phyloP scores from a whole-genome alignment of 2,113 vertebrate genomes.

The Leptobrachium ailaonicum region DNA sequence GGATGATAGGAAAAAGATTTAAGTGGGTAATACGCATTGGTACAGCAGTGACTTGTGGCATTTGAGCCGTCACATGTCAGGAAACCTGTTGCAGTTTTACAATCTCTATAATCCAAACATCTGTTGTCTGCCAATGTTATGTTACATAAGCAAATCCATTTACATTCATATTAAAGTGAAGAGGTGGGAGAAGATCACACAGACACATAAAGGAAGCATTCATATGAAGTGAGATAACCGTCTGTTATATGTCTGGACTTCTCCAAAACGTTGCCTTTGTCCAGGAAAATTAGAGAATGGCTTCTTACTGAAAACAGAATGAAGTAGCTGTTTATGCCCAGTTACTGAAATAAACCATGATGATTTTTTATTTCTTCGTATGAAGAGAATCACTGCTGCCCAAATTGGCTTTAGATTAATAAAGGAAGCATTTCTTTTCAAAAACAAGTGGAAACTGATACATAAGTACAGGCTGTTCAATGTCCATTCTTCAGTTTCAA shows the following conservation, averaged over 20 bases:
- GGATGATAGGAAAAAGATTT: neutral
- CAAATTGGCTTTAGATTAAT: too few species aligned
- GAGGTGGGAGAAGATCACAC: conserved; percentile 1
- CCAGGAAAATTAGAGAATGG: conserved; percentile 5
- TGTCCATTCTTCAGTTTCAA: neutral
- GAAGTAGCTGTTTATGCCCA: neutral
- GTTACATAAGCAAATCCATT: conserved; percentile 8
- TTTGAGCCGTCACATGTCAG: neutral
- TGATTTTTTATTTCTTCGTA: neutral
- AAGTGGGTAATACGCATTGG: neutral
- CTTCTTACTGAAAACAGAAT: neutral
- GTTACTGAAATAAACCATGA: conserved; percentile 1
- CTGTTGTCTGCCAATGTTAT: conserved; percentile 3
- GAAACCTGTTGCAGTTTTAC: neutral
- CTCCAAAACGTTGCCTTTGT: conserved; percentile 3
- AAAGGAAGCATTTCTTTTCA: neutral
- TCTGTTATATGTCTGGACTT: conserved; percentile 20
- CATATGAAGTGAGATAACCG: conserved; percentile 34
- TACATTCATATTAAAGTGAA: neutral
- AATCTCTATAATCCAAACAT: conserved; percentile 10
- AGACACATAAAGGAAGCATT: conserved; percentile 20
- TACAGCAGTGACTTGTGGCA: neutral
- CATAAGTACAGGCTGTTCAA: neutral
- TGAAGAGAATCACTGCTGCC: too few species aligned
- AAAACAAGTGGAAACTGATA: neutral